phyloP scores from a whole-genome alignment of 1,140 invertebrate genomes.

The Meloidogyne chitwoodi region DNA sequence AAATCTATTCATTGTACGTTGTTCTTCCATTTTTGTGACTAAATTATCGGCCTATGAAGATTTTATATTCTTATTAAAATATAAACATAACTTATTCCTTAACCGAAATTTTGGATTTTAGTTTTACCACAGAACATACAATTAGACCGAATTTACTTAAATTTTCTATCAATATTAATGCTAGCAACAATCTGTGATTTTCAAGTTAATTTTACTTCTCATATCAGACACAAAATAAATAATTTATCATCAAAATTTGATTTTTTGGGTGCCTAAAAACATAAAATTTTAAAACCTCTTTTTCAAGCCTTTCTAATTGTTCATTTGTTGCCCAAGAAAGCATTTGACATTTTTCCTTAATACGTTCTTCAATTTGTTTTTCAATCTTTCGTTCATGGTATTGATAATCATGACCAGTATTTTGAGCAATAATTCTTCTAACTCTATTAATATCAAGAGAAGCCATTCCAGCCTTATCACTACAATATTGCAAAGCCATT shows the following conservation, averaged over 20 bases:
- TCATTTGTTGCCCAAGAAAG: slow-evolving; percentile 14
- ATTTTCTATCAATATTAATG: too few species aligned
- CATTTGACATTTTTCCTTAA: slow-evolving; percentile 11
- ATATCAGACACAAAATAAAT: too few species aligned
- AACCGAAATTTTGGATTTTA: neutral
- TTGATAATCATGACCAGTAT: slow-evolving; percentile 40
- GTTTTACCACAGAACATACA: neutral
- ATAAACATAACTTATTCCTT: too few species aligned
- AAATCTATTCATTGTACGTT: slow-evolving; percentile 25
- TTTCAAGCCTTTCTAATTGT: slow-evolving; percentile 19
- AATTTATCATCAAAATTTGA: too few species aligned
- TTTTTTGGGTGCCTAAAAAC: neutral
- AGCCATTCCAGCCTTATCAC: slow-evolving; percentile 4
- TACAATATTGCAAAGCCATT: neutral
- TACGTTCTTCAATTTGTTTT: slow-evolving; percentile 35
- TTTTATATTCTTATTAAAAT: too few species aligned
- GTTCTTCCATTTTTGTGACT: slow-evolving; percentile 21
- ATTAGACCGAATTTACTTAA: too few species aligned
- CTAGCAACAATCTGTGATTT: too few species aligned
- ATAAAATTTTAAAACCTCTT: slow-evolving; percentile 16
- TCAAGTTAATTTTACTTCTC: too few species aligned
- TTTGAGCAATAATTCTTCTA: slow-evolving; percentile 41
- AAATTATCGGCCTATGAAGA: slow-evolving; percentile 10
- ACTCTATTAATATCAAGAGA: slow-evolving; percentile 35
- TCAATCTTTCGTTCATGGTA: slow-evolving; percentile 39